Percentiles rank a stretch among this genome's conserved stretches.
Evolutionary conservation across 1,140 invertebrate genomes (phyloP).

Genomic region (Acromyrmex echinatior): DNA sequence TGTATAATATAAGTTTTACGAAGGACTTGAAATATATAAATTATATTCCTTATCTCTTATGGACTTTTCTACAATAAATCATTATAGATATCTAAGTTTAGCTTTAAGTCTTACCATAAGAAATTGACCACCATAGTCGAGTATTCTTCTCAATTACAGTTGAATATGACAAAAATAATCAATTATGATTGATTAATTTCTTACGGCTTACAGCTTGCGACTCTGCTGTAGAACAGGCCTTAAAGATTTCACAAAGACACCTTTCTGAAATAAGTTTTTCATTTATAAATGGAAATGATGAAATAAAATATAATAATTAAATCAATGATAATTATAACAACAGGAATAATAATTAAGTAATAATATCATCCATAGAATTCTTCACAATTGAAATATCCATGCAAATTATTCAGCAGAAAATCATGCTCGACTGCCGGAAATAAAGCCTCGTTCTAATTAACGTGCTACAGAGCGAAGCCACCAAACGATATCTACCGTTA

Average conservation of each 20-base stretch:
- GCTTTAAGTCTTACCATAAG: no score
- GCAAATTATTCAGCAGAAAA: slow-evolving; percentile 1
- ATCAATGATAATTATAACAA: neutral
- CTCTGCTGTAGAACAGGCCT: no score
- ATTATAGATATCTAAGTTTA: no score
- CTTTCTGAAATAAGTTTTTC: neutral
- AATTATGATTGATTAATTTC: no score
- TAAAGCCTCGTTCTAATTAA: slow-evolving; percentile 37
- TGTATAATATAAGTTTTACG: neutral
- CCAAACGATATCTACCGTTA: slow-evolving; percentile 26
- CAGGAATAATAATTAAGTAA: neutral
- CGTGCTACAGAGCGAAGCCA: slow-evolving; percentile 3
- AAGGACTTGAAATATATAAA: neutral
- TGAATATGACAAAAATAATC: no score
- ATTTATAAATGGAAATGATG: neutral
- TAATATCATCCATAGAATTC: neutral
- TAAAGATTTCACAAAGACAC: neutral
- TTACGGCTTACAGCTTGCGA: no score
- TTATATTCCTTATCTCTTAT: neutral
- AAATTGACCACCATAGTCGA: no score
- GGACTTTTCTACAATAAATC: no score
- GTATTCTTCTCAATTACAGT: no score
- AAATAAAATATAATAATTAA: neutral
- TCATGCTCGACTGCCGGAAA: neutral
- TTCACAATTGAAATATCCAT: neutral